A percentile compares a stretch with the other conserved stretches of the same genome.
Conservation (phyloP, 2,888 invertebrate genomes). For the Tipula unca region DNA sequence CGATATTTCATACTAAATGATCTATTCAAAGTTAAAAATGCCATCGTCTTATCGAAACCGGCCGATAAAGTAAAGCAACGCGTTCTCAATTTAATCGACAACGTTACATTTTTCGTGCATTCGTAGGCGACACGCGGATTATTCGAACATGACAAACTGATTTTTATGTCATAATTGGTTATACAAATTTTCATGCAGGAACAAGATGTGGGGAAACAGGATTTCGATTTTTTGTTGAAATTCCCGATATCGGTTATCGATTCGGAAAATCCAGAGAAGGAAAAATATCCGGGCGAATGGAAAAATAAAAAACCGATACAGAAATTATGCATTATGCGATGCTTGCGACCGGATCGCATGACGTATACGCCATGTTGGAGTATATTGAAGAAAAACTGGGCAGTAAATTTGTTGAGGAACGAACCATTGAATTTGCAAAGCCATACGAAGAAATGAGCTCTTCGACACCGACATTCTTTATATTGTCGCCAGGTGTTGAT, state of each 20-base stretch:
- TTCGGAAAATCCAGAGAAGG: slow-evolving; percentile 85
- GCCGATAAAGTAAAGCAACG: slow-evolving; percentile 63
- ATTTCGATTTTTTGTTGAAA: slow-evolving; percentile 79
- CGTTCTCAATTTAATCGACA: slow-evolving; percentile 71
- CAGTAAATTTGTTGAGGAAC: slow-evolving; percentile 67
- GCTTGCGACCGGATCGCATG: slow-evolving; percentile 87
- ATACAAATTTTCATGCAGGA: slow-evolving; percentile 55
- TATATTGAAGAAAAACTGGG: slow-evolving; percentile 89
- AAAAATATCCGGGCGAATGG: slow-evolving; percentile 94
- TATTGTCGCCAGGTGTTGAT: slow-evolving; percentile 89
- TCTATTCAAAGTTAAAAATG: slow-evolving; percentile 72
- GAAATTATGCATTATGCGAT: slow-evolving; percentile 84
- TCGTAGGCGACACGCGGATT: slow-evolving; percentile 83
- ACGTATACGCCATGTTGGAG: slow-evolving; percentile 63
- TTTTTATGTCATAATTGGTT: slow-evolving; percentile 79
- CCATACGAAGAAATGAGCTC: slow-evolving; percentile 80
- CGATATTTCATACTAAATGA: slow-evolving; percentile 92
- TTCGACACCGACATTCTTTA: slow-evolving; percentile 85
- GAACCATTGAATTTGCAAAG: slow-evolving; percentile 71
- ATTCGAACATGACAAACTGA: slow-evolving; percentile 86
- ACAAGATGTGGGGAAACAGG: slow-evolving; percentile 61
- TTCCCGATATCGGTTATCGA: slow-evolving; percentile 79
- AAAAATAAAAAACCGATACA: slow-evolving; percentile 81
- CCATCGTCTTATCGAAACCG: slow-evolving; percentile 58
- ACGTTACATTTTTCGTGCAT: slow-evolving; percentile 78